Percentiles rank a stretch among this genome's conserved stretches.
phyloP scores from a whole-genome alignment of 1,140 invertebrate genomes.

The Tetramorium simillimum region DNA sequence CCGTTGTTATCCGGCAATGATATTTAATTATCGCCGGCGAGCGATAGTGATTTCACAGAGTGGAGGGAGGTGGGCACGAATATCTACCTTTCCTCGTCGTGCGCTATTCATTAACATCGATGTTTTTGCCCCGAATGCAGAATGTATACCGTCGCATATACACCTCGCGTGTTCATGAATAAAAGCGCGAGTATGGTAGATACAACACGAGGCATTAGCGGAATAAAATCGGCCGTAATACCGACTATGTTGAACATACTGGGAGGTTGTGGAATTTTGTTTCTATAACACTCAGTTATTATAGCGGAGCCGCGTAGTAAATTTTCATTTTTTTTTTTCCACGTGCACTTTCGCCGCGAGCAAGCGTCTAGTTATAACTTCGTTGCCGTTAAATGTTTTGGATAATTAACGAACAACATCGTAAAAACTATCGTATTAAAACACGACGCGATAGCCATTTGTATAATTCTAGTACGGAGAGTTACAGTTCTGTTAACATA shows the following conservation, averaged over 20 bases:
- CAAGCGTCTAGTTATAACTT: slow-evolving; percentile 56
- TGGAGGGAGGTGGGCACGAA: too few species aligned
- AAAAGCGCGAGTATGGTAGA: slow-evolving; percentile 69
- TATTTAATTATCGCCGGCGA: slow-evolving; percentile 32
- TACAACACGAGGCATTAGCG: slow-evolving; percentile 68
- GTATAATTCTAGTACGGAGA: not conserved
- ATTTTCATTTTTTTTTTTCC: slow-evolving; percentile 67
- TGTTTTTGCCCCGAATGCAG: slow-evolving; percentile 31
- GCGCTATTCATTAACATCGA: slow-evolving; percentile 59
- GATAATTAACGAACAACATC: slow-evolving; percentile 47
- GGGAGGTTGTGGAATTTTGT: slow-evolving; percentile 70
- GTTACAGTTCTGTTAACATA: not conserved
- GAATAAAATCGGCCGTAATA: slow-evolving; percentile 71
- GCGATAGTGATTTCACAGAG: not conserved
- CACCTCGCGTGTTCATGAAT: slow-evolving; percentile 68
- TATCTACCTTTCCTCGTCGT: not conserved
- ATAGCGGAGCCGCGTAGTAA: slow-evolving; percentile 40
- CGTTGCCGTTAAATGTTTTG: slow-evolving; percentile 23
- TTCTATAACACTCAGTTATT: slow-evolving; percentile 57
- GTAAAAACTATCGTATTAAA: slow-evolving; percentile 29
- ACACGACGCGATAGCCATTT: not conserved
- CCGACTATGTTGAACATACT: slow-evolving; percentile 73
- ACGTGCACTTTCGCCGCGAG: slow-evolving; percentile 19
- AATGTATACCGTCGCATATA: slow-evolving; percentile 10
- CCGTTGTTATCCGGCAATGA: not conserved